Conservation (phyloP, 2,113 vertebrate species). For the Alligator mississippiensis region DNA sequence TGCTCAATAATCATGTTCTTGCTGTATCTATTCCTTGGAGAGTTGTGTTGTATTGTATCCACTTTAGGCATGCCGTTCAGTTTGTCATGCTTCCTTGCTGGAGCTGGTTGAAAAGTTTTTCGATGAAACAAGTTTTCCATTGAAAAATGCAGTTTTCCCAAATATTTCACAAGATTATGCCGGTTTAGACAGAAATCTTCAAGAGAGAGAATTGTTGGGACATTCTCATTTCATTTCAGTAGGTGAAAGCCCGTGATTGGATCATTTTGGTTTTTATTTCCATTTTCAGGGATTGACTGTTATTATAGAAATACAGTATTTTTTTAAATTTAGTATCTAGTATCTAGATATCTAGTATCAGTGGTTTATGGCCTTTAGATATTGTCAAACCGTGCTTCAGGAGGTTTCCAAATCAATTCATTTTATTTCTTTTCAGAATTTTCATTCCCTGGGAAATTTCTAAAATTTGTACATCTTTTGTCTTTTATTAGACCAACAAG, state of each 20-base stretch:
- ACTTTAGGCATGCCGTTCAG: not conserved
- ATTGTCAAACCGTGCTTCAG: not conserved
- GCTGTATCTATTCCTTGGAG: not conserved
- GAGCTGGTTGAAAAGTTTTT: not conserved
- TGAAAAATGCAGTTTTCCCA: not conserved
- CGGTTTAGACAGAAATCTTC: not conserved
- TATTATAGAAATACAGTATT: not conserved
- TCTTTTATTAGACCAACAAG: no score
- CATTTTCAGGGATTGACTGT: not conserved
- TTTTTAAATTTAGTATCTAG: not conserved
- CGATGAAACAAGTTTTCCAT: not conserved
- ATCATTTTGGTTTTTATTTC: not conserved
- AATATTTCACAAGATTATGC: not conserved
- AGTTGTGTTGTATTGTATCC: not conserved
- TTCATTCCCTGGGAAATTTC: not conserved
- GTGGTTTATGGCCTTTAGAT: not conserved
- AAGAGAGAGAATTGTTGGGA: not conserved
- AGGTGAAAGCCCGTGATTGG: not conserved
- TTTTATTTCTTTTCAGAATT: fast-evolving
- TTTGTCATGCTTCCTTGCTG: not conserved
- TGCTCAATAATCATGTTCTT: not conserved
- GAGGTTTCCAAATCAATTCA: not conserved
- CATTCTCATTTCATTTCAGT: not conserved
- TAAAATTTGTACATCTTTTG: no score
- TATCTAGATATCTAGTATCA: no score